These are phyloP conservation scores for Drosophila punjabiensis DNA, from an alignment of 1,140 invertebrate genomes.

Conservation along the genomic window DNA sequence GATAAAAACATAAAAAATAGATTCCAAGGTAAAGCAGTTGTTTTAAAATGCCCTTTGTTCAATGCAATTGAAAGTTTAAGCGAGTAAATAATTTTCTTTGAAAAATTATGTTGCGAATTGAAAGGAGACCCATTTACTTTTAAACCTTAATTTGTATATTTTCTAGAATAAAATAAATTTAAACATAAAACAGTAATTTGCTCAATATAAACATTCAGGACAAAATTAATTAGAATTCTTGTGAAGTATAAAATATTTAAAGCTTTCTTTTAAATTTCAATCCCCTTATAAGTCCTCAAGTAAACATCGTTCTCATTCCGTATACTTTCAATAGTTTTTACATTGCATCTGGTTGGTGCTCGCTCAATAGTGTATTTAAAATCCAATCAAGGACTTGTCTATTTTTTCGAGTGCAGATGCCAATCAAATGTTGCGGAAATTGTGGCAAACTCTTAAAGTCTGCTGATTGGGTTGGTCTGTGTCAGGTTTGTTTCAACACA, in stretches of 20 bases:
- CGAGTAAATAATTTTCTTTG: background rate
- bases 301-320: background rate
- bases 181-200: no score
- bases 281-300: background rate
- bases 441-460: constrained; percentile 74
- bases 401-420: constrained; percentile 23
- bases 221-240: no score
- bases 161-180: no score
- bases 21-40: background rate
- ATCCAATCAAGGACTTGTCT: background rate
- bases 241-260: background rate
- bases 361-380: background rate
- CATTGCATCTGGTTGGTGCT: background rate
- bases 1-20: background rate
- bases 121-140: background rate
- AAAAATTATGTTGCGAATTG: background rate
- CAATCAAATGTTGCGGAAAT: constrained; percentile 78
- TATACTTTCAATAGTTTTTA: background rate
- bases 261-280: background rate
- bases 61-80: background rate
- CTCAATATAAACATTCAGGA: no score
- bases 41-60: background rate
- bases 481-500: constrained; percentile 54
- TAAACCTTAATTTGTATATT: no score
- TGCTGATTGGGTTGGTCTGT: constrained; percentile 72